Base-by-base conservation (phyloP, 1,140 invertebrate species). In the Heliconius eleuchia region DNA sequence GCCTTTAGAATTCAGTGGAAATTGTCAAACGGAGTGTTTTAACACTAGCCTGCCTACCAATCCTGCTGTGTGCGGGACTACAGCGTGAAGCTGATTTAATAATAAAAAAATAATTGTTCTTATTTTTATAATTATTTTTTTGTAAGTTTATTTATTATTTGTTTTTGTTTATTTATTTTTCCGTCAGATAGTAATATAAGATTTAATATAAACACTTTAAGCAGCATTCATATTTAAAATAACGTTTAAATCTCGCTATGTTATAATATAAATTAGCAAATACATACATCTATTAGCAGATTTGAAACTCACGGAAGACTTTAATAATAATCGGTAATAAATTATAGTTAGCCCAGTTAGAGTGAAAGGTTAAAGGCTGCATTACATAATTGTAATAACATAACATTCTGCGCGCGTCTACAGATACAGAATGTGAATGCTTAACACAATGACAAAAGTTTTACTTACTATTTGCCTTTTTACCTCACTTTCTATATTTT, bases 381-480 rank as follows among this genome's bases (percentile, higher is more conserved):
- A 66, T 66, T 66, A 30, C 4, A 30, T 66, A 66, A 66, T 8
- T 30, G 23, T 16, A 60, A 60, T 60, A 60, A 66, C 60, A 66
- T 66, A 66, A 66, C 60, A 66, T 66, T 66, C 60, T 66, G 27
- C 60, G 60, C 60, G 60, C 60, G 60, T 66, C 27, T 66, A n/a
- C 60, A 66, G 13, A 66, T 66, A 9, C 60, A 66, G 13, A 66
- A 66, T 66, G 60, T 66, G 27, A 66, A 30, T 30, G 60, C 16
- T 66, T 66, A 66, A 66, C 60, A 66, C 11, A 30, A 27, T 66
- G 23, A 27, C 11, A 66, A 66, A 66, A 66, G 23, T 66, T 57
- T 57, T 66, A 66, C 23, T 34, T 34, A 34, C 34, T 34, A 34
- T 34, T 34, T 34, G 23, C 57, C 0, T 13, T 8, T 66, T 66